Base-by-base conservation (phyloP, 2,888 invertebrate species). In the Neocrepidodera transversa region DNA sequence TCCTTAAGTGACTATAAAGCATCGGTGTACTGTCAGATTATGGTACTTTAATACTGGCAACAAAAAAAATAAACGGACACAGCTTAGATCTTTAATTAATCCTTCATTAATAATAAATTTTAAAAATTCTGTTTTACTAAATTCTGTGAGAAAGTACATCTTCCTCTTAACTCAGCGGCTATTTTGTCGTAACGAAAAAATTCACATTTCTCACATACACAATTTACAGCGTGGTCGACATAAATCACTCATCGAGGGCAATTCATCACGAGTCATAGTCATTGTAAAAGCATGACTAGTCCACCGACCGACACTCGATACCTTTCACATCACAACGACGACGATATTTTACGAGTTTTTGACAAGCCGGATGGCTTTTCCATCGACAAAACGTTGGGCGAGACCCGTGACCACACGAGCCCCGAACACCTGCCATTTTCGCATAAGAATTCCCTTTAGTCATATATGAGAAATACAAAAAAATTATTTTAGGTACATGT, bases 301-400 rank as follows among this genome's bases (percentile, higher is more conserved):
- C 61, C n/a, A 28, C 28, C 51, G 51, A 26, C 28, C 62, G 59
- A 65, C 54, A 50, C 62, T 52, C 60, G 55, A 60, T 72, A 71
- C 72, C 74, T 75, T 75, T 75, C 72, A 76, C 79, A 81, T 81
- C 80, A 81, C 78, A 78, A 78, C 79, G 80, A 81, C 85, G 82
- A 81, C 84, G 81, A 86, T 86, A 86, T 85, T 86, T 86, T 84
- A 86, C 84, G 83, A 85, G 83, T 85, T 85, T 85, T 85, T 85
- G 86, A 86, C 86, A 85, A 82, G 64, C 81, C 81, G 81, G 84
- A 85, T 83, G 84, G 84, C 83, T 83, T 82, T 82, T 80, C 81
- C 81, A 81, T 82, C 81, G 58, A 53, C 58, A 47, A 48, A 53
- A 53, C 49, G 42, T 30, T 38, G 11, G 2, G 10, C 32, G 47